Percentiles rank a stretch among this genome's conserved stretches.
Evolutionary conservation across 2,888 invertebrate genomes (phyloP).

Genomic region (Chalcosyrphus nemorum): DNA sequence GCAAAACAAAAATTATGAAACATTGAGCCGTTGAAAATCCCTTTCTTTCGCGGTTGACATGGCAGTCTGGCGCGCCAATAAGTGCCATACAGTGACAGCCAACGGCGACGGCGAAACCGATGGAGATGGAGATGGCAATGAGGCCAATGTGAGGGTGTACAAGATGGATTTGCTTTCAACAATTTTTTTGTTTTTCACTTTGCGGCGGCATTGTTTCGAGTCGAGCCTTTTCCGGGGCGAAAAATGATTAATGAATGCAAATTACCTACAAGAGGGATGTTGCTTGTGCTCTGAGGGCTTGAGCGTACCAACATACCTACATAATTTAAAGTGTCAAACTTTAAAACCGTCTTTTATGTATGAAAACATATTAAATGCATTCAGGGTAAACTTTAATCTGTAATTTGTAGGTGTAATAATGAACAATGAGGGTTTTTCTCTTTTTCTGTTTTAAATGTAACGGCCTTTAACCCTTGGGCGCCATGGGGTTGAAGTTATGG

Average conservation of each 20-base stretch:
- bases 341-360: background rate
- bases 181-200: constrained; percentile 19
- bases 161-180: constrained; percentile 32
- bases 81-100: constrained; percentile 27
- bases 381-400: background rate
- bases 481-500: too few species aligned
- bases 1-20: background rate
- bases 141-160: constrained; percentile 23
- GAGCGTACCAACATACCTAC: background rate
- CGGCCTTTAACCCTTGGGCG: too few species aligned
- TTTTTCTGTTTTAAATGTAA: too few species aligned
- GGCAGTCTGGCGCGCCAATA: constrained; percentile 21
- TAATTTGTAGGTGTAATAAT: background rate
- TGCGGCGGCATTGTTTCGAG: constrained; percentile 9
- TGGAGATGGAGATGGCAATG: too few species aligned
- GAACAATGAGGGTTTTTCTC: too few species aligned
- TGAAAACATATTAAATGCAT: background rate
- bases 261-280: constrained; percentile 28
- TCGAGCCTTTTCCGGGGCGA: constrained; percentile 1
- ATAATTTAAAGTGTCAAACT: constrained; percentile 13
- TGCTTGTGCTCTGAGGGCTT: background rate
- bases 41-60: background rate
- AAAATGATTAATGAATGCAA: constrained; percentile 42
- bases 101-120: too few species aligned
- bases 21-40: background rate